Conservation (phyloP, 2,113 vertebrate genomes). For the Ibidorhyncha struthersii region DNA sequence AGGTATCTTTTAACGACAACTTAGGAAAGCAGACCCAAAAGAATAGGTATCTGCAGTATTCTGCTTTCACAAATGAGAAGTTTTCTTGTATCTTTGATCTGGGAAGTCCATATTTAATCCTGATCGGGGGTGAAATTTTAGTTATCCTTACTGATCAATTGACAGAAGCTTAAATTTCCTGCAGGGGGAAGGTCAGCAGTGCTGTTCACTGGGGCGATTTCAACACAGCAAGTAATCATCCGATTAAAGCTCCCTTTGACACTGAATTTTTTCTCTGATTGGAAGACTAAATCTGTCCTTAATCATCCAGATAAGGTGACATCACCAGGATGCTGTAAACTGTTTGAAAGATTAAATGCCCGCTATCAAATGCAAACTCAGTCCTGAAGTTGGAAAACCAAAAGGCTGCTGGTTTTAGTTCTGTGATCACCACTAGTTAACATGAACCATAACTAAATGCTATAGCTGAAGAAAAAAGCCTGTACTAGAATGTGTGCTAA, state of each 20-base stretch:
- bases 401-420: not conserved
- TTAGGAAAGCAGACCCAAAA: not conserved
- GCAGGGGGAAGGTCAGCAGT: conserved; percentile 24
- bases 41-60: not conserved
- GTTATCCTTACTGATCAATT: conserved; percentile 16
- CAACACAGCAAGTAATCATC: not conserved
- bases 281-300: conserved; percentile 51
- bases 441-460: not conserved
- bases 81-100: conserved; percentile 7
- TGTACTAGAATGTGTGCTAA: not conserved
- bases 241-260: conserved; percentile 29
- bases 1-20: not conserved
- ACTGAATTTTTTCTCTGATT: conserved; percentile 25
- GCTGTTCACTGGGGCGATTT: not conserved
- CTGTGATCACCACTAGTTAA: not conserved
- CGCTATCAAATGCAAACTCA: not conserved
- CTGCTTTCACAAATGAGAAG: not conserved
- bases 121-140: not conserved
- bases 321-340: not conserved
- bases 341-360: not conserved
- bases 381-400: conserved; percentile 10
- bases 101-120: conserved; percentile 36
- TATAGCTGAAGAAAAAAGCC: not conserved
- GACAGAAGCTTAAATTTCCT: conserved; percentile 47
- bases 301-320: conserved; percentile 19